phyloP scores from a whole-genome alignment of 2,113 vertebrate genomes.

The Elaphurus davidianus region DNA sequence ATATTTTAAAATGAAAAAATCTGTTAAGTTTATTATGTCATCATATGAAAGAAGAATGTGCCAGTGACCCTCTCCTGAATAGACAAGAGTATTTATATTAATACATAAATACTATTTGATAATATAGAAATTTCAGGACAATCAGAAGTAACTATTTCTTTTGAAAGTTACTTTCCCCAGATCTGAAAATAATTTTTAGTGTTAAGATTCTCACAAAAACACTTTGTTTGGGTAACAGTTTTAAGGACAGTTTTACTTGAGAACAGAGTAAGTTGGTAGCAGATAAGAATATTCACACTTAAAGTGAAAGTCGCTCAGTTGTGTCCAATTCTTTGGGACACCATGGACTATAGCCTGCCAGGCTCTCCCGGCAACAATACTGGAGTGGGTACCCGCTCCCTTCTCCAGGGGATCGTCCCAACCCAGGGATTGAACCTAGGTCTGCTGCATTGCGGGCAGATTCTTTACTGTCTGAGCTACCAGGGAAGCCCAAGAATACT shows the following conservation, averaged over 20 bases:
- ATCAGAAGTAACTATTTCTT: background rate
- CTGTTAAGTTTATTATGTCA: background rate
- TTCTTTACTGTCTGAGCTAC: background rate
- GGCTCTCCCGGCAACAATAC: background rate
- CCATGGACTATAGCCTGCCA: background rate
- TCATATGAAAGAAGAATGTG: background rate
- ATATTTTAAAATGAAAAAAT: background rate
- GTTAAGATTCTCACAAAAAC: background rate
- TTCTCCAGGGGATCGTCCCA: background rate
- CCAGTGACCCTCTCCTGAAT: background rate
- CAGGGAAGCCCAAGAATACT: background rate
- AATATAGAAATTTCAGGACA: background rate
- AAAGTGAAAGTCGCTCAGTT: background rate
- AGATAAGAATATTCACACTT: background rate
- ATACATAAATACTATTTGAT: background rate
- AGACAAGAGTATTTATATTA: background rate
- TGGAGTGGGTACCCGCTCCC: background rate
- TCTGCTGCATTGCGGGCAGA: background rate
- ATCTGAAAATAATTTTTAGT: slow-evolving; percentile 25
- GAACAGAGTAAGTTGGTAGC: background rate
- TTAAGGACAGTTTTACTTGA: background rate
- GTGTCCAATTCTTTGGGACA: background rate
- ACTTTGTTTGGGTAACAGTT: background rate
- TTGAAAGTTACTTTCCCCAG: background rate
- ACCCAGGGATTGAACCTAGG: background rate